phyloP scores from a whole-genome alignment of 2,888 invertebrate genomes.

The Thyatira batis region DNA sequence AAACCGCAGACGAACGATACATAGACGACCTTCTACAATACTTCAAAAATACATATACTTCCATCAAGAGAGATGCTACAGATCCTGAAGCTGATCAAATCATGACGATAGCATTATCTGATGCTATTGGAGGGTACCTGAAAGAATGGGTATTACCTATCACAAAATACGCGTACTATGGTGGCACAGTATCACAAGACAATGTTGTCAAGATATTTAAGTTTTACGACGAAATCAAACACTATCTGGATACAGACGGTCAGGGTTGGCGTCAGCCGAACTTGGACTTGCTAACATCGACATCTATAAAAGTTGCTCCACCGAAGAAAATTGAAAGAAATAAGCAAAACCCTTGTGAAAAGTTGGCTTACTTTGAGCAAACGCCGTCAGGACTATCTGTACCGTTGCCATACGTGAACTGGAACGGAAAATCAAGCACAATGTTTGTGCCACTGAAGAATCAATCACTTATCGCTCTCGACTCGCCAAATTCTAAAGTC shows the following conservation, averaged over 20 bases:
- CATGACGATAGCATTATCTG: conserved; percentile 68
- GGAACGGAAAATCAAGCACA: conserved; percentile 73
- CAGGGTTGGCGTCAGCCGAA: conserved; percentile 77
- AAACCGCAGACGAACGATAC: conserved; percentile 46
- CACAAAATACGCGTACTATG: conserved; percentile 83
- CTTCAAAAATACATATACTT: conserved; percentile 45
- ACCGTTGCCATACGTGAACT: conserved; percentile 83
- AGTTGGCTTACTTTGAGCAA: conserved; percentile 57
- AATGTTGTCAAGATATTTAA: conserved; percentile 79
- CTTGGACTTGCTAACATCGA: conserved; percentile 38
- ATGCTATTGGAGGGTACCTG: conserved; percentile 83
- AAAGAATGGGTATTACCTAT: conserved; percentile 83
- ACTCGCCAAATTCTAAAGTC: conserved; percentile 39
- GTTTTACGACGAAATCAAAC: conserved; percentile 82
- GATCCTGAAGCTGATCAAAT: conserved; percentile 39
- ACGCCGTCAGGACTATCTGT: conserved; percentile 49
- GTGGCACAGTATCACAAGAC: conserved; percentile 80
- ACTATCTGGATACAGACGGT: conserved; percentile 82
- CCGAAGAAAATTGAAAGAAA: conserved; percentile 30
- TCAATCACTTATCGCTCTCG: conserved; percentile 44
- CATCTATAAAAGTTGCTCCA: conserved; percentile 45
- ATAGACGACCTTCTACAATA: conserved; percentile 47
- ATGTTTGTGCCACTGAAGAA: conserved; percentile 84
- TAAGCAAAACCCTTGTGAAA: conserved; percentile 46
- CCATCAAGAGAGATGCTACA: conserved; percentile 45